Percentiles rank a stretch among this genome's conserved stretches.
Conservation (phyloP, 2,888 invertebrate genomes). For the Meghimatium bilineatum region DNA sequence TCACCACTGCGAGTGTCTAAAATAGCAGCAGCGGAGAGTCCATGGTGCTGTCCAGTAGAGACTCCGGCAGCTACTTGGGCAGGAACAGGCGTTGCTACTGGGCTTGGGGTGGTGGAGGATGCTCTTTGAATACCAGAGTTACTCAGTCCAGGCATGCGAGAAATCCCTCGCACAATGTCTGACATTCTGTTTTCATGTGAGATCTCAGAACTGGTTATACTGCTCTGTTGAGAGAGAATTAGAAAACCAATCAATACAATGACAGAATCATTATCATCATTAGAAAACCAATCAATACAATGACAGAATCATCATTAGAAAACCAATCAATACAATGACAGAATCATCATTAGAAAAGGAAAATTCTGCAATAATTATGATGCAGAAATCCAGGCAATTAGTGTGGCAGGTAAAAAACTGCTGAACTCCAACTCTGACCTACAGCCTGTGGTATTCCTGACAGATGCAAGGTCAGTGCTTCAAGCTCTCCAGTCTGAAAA, state of each 20-base stretch:
- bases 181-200: slow-evolving; percentile 41
- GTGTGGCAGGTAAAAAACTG: too few relatives aligned
- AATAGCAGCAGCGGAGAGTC: neutral
- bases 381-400: too few relatives aligned
- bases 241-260: neutral
- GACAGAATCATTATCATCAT: too few relatives aligned
- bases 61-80: neutral
- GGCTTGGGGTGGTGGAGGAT: slow-evolving; percentile 35
- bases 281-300: too few relatives aligned
- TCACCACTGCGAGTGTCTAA: slow-evolving; percentile 9
- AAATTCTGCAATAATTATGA: too few relatives aligned
- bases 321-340: too few relatives aligned
- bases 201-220: slow-evolving; percentile 36
- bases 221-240: slow-evolving; percentile 33
- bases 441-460: too few relatives aligned
- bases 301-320: too few relatives aligned
- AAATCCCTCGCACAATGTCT: slow-evolving; percentile 36
- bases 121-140: slow-evolving; percentile 14
- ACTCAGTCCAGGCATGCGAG: slow-evolving; percentile 13
- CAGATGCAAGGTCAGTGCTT: too few relatives aligned
- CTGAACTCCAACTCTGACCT: too few relatives aligned
- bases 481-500: too few relatives aligned
- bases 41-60: neutral
- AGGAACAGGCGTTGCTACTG: slow-evolving; percentile 42
- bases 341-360: too few relatives aligned